A percentile compares a stretch with the other conserved stretches of the same genome.
Conservation (phyloP, 2,888 invertebrate genomes). For the Pandemis corylana region DNA sequence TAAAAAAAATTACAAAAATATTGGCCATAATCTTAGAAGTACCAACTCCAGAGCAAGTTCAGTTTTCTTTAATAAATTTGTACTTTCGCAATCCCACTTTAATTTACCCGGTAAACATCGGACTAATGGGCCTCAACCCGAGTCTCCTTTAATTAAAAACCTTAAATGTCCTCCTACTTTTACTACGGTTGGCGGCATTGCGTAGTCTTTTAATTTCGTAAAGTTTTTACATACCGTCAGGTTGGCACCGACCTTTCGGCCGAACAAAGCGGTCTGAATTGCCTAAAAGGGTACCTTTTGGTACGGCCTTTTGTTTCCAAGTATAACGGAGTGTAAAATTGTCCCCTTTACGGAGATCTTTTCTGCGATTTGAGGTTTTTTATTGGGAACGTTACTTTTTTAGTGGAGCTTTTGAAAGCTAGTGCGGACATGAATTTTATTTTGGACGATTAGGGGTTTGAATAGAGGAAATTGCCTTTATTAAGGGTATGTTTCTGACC, state of each 20-base stretch:
- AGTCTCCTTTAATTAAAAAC: slow-evolving; percentile 75
- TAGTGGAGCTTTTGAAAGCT: slow-evolving; percentile 1
- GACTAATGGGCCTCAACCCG: slow-evolving; percentile 67
- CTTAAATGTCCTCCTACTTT: slow-evolving; percentile 53
- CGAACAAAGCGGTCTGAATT: slow-evolving; percentile 24
- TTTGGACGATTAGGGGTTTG: background rate
- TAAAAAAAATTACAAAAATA: no score
- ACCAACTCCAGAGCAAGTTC: background rate
- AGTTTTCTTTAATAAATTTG: slow-evolving; percentile 9
- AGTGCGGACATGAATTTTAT: background rate
- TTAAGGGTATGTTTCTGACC: background rate
- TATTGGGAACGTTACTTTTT: slow-evolving; percentile 21
- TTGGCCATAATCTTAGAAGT: no score
- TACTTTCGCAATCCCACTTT: slow-evolving; percentile 54
- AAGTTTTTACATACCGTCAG: slow-evolving; percentile 35
- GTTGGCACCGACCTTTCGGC: slow-evolving; percentile 32
- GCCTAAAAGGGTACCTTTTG: slow-evolving; percentile 26
- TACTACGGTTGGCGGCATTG: slow-evolving; percentile 29
- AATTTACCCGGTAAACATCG: slow-evolving; percentile 68
- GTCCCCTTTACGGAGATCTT: slow-evolving; percentile 16
- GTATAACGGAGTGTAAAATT: slow-evolving; percentile 31
- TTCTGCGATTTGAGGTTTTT: slow-evolving; percentile 18
- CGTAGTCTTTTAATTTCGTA: slow-evolving; percentile 35
- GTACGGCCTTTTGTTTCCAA: slow-evolving; percentile 26
- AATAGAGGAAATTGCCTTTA: background rate